phyloP scores from a whole-genome alignment of 2,888 invertebrate genomes.

The Achlya flavicornis region DNA sequence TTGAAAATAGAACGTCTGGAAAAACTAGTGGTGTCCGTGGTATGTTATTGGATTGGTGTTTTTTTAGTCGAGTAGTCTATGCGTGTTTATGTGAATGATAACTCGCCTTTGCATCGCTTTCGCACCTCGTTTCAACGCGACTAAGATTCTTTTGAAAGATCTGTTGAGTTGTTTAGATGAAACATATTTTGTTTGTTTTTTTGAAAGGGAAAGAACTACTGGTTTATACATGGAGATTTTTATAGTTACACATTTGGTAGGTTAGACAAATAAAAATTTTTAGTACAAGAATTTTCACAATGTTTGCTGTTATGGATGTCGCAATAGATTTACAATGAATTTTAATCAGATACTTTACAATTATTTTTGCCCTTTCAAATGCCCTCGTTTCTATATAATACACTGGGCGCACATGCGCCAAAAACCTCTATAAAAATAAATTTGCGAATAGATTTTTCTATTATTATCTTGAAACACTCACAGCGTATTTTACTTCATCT shows the following conservation, averaged over 20 bases:
- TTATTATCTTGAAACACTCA: too few relatives aligned
- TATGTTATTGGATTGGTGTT: neutral
- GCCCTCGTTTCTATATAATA: neutral
- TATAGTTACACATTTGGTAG: neutral
- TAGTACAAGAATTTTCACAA: too few relatives aligned
- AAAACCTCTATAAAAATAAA: too few relatives aligned
- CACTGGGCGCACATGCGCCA: too few relatives aligned
- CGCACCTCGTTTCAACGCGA: constrained; percentile 5
- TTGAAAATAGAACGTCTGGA: constrained; percentile 64
- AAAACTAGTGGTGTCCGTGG: constrained; percentile 25
- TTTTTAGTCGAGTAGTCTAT: neutral
- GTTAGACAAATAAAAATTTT: neutral
- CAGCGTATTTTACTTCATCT: too few relatives aligned
- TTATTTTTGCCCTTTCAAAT: neutral
- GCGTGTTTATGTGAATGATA: constrained; percentile 5
- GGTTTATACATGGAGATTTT: neutral
- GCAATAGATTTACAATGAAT: neutral
- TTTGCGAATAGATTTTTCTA: too few relatives aligned
- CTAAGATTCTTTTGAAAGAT: constrained; percentile 2
- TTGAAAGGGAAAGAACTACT: neutral
- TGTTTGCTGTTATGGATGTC: too few relatives aligned
- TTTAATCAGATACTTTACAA: neutral
- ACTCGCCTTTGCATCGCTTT: neutral
- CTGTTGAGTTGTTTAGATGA: neutral
- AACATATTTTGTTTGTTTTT: constrained; percentile 2